Evolutionary conservation across 2,888 invertebrate genomes (phyloP).

Genomic region (Beris morrisii): DNA sequence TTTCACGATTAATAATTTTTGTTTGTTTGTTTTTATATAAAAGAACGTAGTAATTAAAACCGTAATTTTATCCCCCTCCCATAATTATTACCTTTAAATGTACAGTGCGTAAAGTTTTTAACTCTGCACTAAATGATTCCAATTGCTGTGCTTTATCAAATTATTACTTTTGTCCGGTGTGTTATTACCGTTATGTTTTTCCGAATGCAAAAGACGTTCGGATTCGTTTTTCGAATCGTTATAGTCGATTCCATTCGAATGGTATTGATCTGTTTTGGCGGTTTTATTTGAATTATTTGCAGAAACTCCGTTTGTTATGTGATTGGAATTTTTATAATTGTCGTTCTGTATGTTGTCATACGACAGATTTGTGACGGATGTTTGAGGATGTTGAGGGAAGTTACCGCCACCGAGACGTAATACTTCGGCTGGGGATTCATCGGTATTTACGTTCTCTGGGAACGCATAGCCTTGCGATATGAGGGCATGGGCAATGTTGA

Average conservation of each 20-base stretch:
- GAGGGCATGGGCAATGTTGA: constrained; percentile 51
- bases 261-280: neutral
- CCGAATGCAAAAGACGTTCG: constrained; percentile 26
- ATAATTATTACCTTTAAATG: neutral
- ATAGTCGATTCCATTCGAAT: constrained; percentile 9
- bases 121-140: constrained; percentile 27
- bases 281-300: constrained; percentile 1
- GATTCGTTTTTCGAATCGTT: constrained; percentile 23
- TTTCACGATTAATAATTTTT: no score
- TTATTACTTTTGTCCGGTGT: constrained; percentile 12
- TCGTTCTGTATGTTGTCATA: constrained; percentile 7
- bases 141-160: constrained; percentile 11
- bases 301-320: neutral
- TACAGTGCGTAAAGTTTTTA: constrained; percentile 9
- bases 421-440: constrained; percentile 21
- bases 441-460: constrained; percentile 40
- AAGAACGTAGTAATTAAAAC: neutral
- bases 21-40: neutral
- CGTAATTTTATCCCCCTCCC: neutral
- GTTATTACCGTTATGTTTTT: constrained; percentile 27
- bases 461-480: constrained; percentile 51
- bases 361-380: neutral
- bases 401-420: constrained; percentile 34
- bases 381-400: constrained; percentile 9
- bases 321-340: constrained; percentile 7